A percentile compares a stretch with the other conserved stretches of the same genome.
phyloP scores from a whole-genome alignment of 1,140 invertebrate species.

The Pentalonia nigronervosa region DNA sequence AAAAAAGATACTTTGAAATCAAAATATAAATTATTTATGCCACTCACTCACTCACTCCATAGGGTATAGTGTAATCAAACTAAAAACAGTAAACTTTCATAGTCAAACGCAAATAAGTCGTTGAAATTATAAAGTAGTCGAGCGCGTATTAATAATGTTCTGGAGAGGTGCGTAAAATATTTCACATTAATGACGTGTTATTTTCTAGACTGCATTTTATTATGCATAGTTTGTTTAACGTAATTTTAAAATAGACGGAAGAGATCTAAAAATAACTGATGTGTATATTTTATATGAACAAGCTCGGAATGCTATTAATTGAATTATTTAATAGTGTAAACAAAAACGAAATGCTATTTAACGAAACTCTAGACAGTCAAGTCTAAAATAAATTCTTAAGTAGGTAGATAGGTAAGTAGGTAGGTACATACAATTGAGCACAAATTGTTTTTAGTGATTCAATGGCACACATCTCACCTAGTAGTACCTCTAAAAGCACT shows the following conservation, averaged over 20 bases:
- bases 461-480: neutral
- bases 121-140: neutral
- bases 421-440: neutral
- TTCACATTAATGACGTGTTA: neutral
- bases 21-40: neutral
- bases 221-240: neutral
- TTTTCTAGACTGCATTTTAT: neutral
- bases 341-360: neutral
- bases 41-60: neutral
- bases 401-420: too few species aligned
- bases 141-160: neutral
- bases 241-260: conserved; percentile 2
- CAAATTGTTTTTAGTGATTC: neutral
- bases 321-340: neutral
- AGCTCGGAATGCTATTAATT: neutral
- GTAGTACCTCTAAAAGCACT: neutral
- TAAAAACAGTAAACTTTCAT: neutral
- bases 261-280: neutral
- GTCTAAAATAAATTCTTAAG: neutral
- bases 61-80: neutral
- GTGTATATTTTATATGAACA: neutral
- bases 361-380: neutral
- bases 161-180: neutral
- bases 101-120: neutral
- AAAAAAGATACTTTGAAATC: neutral